These are phyloP conservation scores for Spondyliosoma cantharus DNA, from an alignment of 2,797 vertebrate species.

Conservation along the genomic window DNA sequence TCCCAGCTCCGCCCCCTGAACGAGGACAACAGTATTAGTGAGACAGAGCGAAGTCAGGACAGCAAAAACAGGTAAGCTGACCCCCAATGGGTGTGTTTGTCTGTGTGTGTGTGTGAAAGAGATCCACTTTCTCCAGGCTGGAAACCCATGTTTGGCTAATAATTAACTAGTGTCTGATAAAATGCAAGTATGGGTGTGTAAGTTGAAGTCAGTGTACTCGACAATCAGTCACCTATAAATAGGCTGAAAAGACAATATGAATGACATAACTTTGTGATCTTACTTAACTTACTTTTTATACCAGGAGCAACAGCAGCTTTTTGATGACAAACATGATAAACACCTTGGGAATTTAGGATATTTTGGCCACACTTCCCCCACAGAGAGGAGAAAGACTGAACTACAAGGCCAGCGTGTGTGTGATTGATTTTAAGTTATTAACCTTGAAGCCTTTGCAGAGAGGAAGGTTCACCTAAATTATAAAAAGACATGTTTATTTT, in stretches of 20 bases:
- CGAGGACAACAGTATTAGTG: slow-evolving; percentile 51
- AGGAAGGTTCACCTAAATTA: background rate
- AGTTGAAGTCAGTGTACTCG: background rate
- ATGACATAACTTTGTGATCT: background rate
- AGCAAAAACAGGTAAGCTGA: slow-evolving; percentile 73
- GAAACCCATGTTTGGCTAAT: slow-evolving; percentile 45
- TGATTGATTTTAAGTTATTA: background rate
- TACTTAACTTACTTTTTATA: background rate
- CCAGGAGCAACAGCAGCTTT: background rate
- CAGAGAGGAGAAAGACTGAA: slow-evolving; percentile 15
- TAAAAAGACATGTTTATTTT: background rate
- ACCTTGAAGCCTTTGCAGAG: slow-evolving; percentile 11
- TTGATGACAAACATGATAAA: slow-evolving; percentile 33
- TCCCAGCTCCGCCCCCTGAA: slow-evolving; percentile 78
- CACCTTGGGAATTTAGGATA: slow-evolving; percentile 26
- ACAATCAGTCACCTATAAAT: background rate
- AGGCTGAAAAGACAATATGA: slow-evolving; percentile 3
- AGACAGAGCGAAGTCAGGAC: slow-evolving; percentile 45
- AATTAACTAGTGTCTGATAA: slow-evolving; percentile 61
- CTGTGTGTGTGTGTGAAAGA: slow-evolving; percentile 3
- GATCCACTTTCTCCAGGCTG: slow-evolving; percentile 26
- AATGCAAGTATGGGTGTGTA: slow-evolving; percentile 24
- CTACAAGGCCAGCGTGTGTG: slow-evolving; percentile 15
- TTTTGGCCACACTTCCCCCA: slow-evolving; percentile 4
- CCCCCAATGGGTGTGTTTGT: background rate